These are phyloP conservation scores for Drosophila nr. perissopoda DNA, from an alignment of 2,888 invertebrate species.

Conservation along the genomic window DNA sequence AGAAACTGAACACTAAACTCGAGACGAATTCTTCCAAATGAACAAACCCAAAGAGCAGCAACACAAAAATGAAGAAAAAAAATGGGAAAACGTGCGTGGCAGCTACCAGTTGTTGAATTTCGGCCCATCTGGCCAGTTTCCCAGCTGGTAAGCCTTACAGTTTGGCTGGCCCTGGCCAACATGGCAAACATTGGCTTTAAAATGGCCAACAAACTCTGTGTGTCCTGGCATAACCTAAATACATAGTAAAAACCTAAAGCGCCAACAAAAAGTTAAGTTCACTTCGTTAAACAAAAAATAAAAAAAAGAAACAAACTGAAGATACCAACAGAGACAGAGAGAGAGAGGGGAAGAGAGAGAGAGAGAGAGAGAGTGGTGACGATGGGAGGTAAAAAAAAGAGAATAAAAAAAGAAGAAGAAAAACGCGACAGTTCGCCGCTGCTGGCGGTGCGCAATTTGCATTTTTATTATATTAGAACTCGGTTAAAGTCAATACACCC, in stretches of 20 bases:
- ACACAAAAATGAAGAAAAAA: slow-evolving; percentile 13
- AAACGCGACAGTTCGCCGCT: slow-evolving; percentile 54
- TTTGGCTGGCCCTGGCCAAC: slow-evolving; percentile 1
- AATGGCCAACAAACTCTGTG: slow-evolving; percentile 25
- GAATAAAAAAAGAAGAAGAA: neutral
- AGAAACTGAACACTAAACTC: slow-evolving; percentile 28
- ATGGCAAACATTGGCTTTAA: slow-evolving; percentile 31
- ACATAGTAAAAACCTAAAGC: slow-evolving; percentile 52
- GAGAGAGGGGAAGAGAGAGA: neutral
- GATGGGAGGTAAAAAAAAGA: slow-evolving; percentile 2
- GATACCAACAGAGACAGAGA: slow-evolving; percentile 3
- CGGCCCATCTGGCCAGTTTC: slow-evolving; percentile 25
- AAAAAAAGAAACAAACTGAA: slow-evolving; percentile 5
- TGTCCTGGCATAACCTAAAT: slow-evolving; percentile 47
- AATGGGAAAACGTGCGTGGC: slow-evolving; percentile 37
- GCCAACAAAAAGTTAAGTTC: slow-evolving; percentile 64
- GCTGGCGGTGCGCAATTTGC: slow-evolving; percentile 73
- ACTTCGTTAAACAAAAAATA: slow-evolving; percentile 57
- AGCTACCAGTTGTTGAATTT: slow-evolving; percentile 17
- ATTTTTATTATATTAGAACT: slow-evolving; percentile 81
- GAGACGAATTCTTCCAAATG: slow-evolving; percentile 68
- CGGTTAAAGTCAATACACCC: slow-evolving; percentile 75
- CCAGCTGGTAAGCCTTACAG: slow-evolving; percentile 25
- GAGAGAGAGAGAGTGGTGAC: neutral
- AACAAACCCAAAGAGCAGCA: slow-evolving; percentile 50